Conservation (phyloP, 2,113 vertebrate species). For the Nothoprocta perdicaria region DNA sequence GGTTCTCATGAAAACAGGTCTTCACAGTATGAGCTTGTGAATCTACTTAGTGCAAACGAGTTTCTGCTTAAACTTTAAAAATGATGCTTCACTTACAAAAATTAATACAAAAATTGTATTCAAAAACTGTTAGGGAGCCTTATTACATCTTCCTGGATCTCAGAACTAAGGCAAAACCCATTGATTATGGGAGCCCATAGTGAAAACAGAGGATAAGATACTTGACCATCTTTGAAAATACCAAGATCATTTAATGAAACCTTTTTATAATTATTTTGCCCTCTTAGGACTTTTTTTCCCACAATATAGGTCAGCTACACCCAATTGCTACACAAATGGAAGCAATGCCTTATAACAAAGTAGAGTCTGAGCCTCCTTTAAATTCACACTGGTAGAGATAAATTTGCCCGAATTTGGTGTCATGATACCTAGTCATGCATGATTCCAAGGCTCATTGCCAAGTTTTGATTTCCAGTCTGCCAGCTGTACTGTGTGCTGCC, state of each 20-base stretch:
- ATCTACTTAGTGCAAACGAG: constrained; percentile 73
- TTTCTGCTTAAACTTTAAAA: constrained; percentile 73
- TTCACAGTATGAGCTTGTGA: constrained; percentile 78
- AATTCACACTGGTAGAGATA: neutral
- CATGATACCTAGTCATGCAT: constrained; percentile 23
- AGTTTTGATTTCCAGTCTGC: constrained; percentile 41
- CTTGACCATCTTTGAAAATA: constrained; percentile 14
- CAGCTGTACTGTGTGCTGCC: constrained; percentile 63
- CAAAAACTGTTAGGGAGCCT: constrained; percentile 35
- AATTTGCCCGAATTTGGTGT: neutral
- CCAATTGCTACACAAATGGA: neutral
- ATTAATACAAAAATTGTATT: constrained; percentile 67
- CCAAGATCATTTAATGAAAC: constrained; percentile 20
- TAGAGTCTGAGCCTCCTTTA: neutral
- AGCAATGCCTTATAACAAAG: neutral
- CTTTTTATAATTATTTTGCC: neutral
- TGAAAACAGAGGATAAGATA: neutral
- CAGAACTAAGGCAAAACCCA: constrained; percentile 11
- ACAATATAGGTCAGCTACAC: neutral
- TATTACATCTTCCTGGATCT: constrained; percentile 30
- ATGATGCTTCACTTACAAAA: constrained; percentile 77
- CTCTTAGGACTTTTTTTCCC: neutral
- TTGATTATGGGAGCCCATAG: neutral
- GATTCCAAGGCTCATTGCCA: constrained; percentile 33
- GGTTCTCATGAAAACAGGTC: constrained; percentile 73